Conservation (phyloP, 2,113 vertebrate genomes). For the Siniperca chuatsi region DNA sequence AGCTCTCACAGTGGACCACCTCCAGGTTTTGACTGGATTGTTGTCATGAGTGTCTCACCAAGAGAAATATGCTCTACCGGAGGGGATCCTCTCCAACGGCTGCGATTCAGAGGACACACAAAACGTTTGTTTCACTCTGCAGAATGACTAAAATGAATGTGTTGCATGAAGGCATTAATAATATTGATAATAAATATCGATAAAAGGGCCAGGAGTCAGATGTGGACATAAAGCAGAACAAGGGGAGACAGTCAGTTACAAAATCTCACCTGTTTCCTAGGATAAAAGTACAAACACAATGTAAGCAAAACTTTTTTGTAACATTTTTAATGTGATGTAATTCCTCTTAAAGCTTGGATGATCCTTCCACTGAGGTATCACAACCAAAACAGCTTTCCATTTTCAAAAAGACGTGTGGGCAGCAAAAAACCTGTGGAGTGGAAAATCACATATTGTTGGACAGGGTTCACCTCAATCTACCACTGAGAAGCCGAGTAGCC, state of each 20-base stretch:
- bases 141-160: constrained; percentile 24
- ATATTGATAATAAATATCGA: not conserved
- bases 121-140: constrained; percentile 17
- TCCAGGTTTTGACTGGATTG: constrained; percentile 56
- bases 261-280: not conserved
- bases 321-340: not conserved
- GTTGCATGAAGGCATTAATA: constrained; percentile 22
- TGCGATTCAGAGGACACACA: constrained; percentile 1
- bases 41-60: constrained; percentile 41
- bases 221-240: constrained; percentile 1
- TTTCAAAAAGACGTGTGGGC: constrained; percentile 6
- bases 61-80: constrained; percentile 31
- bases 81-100: constrained; percentile 40
- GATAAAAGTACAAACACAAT: not conserved
- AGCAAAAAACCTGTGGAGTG: not conserved
- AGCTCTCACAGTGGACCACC: constrained; percentile 41
- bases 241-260: not conserved
- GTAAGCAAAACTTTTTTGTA: not conserved
- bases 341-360: not conserved
- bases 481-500: not conserved
- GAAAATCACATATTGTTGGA: constrained; percentile 40
- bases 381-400: constrained; percentile 30
- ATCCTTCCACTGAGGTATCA: constrained; percentile 8
- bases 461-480: constrained; percentile 13
- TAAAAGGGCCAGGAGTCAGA: not conserved